These are phyloP conservation scores for Eupithecia tripunctaria DNA, from an alignment of 2,888 invertebrate species.

Conservation along the genomic window DNA sequence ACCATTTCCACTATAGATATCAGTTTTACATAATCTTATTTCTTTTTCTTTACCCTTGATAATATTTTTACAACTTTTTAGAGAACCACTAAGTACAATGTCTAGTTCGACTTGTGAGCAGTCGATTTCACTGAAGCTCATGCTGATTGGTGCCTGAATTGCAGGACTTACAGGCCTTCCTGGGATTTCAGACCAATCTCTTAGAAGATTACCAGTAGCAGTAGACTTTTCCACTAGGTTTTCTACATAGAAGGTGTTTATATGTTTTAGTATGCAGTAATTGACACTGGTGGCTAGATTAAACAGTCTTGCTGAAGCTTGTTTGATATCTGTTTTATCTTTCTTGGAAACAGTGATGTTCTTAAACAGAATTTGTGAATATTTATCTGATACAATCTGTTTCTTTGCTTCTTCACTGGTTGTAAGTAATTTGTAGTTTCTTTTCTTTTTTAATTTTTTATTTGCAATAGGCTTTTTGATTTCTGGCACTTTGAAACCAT, in stretches of 20 bases:
- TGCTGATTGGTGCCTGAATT: conserved; percentile 44
- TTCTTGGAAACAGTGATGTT: conserved; percentile 44
- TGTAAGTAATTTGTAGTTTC: conserved; percentile 64
- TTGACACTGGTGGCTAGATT: conserved; percentile 60
- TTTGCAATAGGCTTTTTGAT: conserved; percentile 52
- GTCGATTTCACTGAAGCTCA: conserved; percentile 65
- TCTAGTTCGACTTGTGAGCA: conserved; percentile 71
- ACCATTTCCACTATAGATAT: background rate
- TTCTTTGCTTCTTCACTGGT: conserved; percentile 60
- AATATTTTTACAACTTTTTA: conserved; percentile 58
- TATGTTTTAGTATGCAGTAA: conserved; percentile 61
- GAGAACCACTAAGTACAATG: conserved; percentile 66
- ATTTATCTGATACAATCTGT: conserved; percentile 66
- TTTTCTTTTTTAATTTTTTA: conserved; percentile 55
- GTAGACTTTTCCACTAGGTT: conserved; percentile 73
- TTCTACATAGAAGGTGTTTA: conserved; percentile 74
- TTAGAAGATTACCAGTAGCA: conserved; percentile 80
- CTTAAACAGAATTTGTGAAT: conserved; percentile 66
- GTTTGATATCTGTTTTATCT: conserved; percentile 30
- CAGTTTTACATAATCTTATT: background rate
- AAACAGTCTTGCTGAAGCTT: conserved; percentile 48
- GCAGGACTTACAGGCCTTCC: conserved; percentile 86
- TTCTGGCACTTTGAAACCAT: conserved; percentile 84
- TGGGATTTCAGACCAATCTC: conserved; percentile 86
- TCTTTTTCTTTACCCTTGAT: conserved; percentile 45